Base-by-base conservation (phyloP, 2,797 vertebrate genomes). In the Falco biarmicus region DNA sequence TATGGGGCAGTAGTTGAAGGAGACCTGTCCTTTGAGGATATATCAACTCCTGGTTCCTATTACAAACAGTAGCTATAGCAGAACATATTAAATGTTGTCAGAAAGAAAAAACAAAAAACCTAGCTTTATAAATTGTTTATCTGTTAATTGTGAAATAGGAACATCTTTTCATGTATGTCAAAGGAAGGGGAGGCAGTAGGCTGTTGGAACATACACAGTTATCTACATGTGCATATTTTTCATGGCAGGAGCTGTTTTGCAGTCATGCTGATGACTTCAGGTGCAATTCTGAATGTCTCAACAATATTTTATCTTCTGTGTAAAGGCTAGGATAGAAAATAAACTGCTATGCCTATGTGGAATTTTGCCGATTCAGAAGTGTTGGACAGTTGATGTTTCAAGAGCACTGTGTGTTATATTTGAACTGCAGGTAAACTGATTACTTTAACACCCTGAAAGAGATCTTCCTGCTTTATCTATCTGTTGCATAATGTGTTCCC, bases 381-480 rank as follows among this genome's bases (percentile, higher is more conserved):
- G 50, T 51, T 68, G 84, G 9, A 13, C 43, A 78, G 74, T 37
- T 0, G 3, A 50, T 71, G 25, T 92, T 90, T 92, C 4, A 22
- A 84, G 78, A 50, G 47, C 80, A 50, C n/a, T 45, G n/a, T 50
- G 34, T 84, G 61, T 83, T 93, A 15, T 29, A 0, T 77, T 84
- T 69, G 84, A 89, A 63, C 48, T 92, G 71, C 73, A 91, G 79
- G 63, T 64, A 78, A 89, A 84, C 53, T 53, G n/a, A 6, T 50
- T 92, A 56, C 90, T 89, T 84, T 76, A 76, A 68, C 50, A 66
- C 61, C 43, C 54, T 6, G 4, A 45, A 81, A 81, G 41, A 78
- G 17, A 53, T 57, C 47, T 87, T 90, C 75, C 61, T 94, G 80
- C 80, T 69, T 61, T 37, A 31, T 32, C 14, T 25, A 3, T 31